phyloP scores from a whole-genome alignment of 1,140 invertebrate species.

The Euura saliciscinereae region DNA sequence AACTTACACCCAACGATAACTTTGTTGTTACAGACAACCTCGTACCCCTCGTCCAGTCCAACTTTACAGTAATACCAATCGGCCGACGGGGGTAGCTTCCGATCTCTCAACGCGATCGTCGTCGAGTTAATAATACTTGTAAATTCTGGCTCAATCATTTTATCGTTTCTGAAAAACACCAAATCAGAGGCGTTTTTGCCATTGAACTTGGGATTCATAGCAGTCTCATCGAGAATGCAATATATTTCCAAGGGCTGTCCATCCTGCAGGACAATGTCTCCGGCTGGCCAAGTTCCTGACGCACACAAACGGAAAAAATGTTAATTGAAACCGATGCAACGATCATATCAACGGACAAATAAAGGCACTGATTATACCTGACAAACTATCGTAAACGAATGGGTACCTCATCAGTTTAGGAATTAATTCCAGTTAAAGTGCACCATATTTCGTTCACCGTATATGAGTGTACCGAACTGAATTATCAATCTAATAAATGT shows the following conservation, averaged over 20 bases:
- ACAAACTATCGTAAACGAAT: too few species aligned
- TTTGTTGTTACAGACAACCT: conserved; percentile 60
- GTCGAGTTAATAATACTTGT: conserved; percentile 58
- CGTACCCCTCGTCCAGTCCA: conserved; percentile 32
- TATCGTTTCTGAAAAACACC: conserved; percentile 54
- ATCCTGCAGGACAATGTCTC: conserved; percentile 59
- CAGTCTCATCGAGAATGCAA: conserved; percentile 58
- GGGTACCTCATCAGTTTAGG: too few species aligned
- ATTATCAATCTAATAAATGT: too few species aligned
- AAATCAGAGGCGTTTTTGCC: conserved; percentile 56
- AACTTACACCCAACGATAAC: conserved; percentile 63
- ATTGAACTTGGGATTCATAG: conserved; percentile 37
- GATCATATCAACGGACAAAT: too few species aligned
- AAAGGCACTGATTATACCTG: too few species aligned
- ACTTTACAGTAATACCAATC: conserved; percentile 58
- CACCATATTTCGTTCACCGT: too few species aligned
- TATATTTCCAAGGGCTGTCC: conserved; percentile 58
- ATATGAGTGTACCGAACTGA: too few species aligned
- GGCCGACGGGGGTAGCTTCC: conserved; percentile 51
- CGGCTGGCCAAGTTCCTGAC: conserved; percentile 59
- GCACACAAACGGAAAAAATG: too few species aligned
- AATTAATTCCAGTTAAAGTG: too few species aligned
- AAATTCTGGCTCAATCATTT: conserved; percentile 48
- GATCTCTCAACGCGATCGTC: conserved; percentile 53
- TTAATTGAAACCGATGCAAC: too few species aligned